Evolutionary conservation across 1,140 invertebrate species (phyloP), one percentile per base, ranked within the genome.

Genomic region (Eubasilissa regina): DNA sequence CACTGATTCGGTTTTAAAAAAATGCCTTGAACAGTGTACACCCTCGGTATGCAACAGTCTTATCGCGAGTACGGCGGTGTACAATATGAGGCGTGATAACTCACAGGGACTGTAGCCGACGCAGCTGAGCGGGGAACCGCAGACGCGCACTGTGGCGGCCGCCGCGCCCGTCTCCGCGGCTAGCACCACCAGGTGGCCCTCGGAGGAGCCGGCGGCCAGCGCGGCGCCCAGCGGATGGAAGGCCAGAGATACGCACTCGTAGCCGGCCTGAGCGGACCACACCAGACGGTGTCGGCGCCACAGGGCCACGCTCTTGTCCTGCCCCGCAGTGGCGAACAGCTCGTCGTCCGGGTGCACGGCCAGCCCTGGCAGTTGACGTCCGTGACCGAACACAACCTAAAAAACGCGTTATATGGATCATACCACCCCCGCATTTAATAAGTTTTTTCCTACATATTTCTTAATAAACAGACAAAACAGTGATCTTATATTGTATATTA

Each of bases 261-360:
- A 95, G 55, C 94, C 92, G 6, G 94, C 92, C 90, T 97, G 94
- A n/a, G 94, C 94, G 64, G 93, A 95, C 95, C 97, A 98, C 19
- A 96, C 89, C 0, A 97, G 88, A 87, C 95, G 95, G 85, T 96
- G 95, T 73, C 94, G 93, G 58, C 95, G 93, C 97, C 97, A 98
- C 9, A 97, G 90, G 13, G 95, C 95, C 53, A 98, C 95, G 83
- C 95, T 94, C 85, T 96, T 97, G 87, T 99, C 97, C 81, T 97
- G 94, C 0, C 96, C 97, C 44, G 96, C 97, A 12, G 97, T 98
- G 8, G 97, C 94, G 86, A 98, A 98, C 80, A 97, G 91, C 86
- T 97, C 95, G 84, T 97, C 96, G 84, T 95, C 94, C 0, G 96
- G 96, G 89, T 97, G 96, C 3, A 94, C 94, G 6, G 97, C 95